phyloP scores from a whole-genome alignment of 2,888 invertebrate species.

The Folsomia candida region DNA sequence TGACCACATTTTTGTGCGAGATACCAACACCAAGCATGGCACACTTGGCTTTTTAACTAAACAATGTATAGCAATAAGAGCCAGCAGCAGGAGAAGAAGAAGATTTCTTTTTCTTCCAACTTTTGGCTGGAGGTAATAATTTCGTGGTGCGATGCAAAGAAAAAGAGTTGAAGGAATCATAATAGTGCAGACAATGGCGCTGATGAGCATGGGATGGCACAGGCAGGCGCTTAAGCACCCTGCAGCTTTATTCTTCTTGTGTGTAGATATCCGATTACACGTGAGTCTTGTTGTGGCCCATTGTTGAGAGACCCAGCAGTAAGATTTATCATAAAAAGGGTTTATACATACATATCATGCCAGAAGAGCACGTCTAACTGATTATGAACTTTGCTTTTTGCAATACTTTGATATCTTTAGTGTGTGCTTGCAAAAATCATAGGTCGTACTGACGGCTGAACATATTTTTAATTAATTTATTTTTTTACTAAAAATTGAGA shows the following conservation, averaged over 20 bases:
- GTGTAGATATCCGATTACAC: neutral
- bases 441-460: too few relatives aligned
- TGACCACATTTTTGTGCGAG: neutral
- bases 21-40: neutral
- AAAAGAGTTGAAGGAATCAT: neutral
- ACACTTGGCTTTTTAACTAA: neutral
- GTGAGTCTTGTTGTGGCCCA: neutral
- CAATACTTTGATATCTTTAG: too few relatives aligned
- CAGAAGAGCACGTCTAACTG: too few relatives aligned
- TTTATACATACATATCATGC: too few relatives aligned
- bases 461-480: too few relatives aligned
- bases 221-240: neutral
- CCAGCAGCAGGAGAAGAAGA: neutral
- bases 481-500: too few relatives aligned
- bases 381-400: too few relatives aligned
- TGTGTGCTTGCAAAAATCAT: neutral
- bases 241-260: conserved; percentile 5
- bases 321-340: too few relatives aligned
- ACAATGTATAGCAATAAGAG: too few relatives aligned
- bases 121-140: neutral
- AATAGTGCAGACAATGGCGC: neutral
- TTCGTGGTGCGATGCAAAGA: neutral
- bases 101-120: neutral
- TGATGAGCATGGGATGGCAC: conserved; percentile 4
- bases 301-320: neutral